Base-by-base conservation (phyloP, 2,113 vertebrate species). In the Corythaeola cristata region DNA sequence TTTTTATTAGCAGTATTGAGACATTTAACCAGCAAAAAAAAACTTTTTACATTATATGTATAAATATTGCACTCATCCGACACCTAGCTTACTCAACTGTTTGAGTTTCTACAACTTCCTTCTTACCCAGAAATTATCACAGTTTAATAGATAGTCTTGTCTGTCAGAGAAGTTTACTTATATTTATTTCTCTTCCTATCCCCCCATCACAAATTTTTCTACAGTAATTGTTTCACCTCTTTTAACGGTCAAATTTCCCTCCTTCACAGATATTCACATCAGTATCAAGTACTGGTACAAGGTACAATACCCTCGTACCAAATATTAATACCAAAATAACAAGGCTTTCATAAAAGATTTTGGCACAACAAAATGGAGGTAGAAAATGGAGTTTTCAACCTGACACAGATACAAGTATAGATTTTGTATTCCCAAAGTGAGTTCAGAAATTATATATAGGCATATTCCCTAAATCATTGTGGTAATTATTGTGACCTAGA, bases 401-500 rank as follows among this genome's bases (percentile, higher is more conserved):
- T 95, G 91, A 96, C 89, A 94, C 56, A 96, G 49, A 87, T 95
- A 84, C 4, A 75, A 84, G 20, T 21, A 74, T 7, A 73, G 32
- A 81, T 64, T 49, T 78, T 4, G 6, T 49, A 74, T 59, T 64
- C 73, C 91, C 69, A 75, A 60, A 84, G 24, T 30, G 32, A 91
- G 19, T 85, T 85, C 2, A 5, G 47, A 89, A 94, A 85, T 89
- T 94, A 96, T 56, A 85, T 60, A 52, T 60, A 90, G 60, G 26
- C 21, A 32, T 91, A 96, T 94, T 97, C 94, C 95, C 93, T 89
- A 96, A 96, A 91, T 82, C 87, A 95, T 87, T 39, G 53, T 7
- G 17, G 77, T 94, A 96, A 96, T 97, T 96, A 95, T 30, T 92
- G 84, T 77, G 90, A 96, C 96, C 84, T 83, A 95, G 86, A 94